Percentiles rank a stretch among this genome's conserved stretches.
Conservation (phyloP, 2,113 vertebrate genomes). For the Channa argus region DNA sequence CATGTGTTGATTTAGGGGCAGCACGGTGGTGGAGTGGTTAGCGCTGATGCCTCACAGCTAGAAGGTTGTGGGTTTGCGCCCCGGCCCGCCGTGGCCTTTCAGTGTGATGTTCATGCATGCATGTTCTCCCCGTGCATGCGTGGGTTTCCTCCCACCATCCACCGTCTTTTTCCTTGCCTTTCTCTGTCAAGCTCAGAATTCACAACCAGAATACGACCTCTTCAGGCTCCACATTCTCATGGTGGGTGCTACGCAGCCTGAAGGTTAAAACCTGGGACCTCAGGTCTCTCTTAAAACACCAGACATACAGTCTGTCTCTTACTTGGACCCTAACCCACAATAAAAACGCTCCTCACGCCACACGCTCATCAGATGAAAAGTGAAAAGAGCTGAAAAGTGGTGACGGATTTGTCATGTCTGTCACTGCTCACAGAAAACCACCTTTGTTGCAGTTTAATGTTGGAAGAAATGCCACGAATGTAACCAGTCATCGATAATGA, state of each 20-base stretch:
- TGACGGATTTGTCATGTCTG: conserved; percentile 47
- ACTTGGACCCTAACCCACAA: background rate
- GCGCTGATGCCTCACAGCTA: too few species aligned
- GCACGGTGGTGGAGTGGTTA: too few species aligned
- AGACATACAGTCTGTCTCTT: conserved; percentile 3
- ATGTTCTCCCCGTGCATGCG: too few species aligned
- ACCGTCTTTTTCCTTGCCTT: background rate
- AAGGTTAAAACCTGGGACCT: conserved; percentile 1
- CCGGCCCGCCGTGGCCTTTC: too few species aligned
- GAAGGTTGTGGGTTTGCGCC: too few species aligned
- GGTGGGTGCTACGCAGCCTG: background rate
- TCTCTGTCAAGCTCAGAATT: conserved; percentile 3
- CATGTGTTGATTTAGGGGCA: too few species aligned
- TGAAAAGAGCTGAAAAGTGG: conserved; percentile 33
- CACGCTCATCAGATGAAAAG: conserved; percentile 1
- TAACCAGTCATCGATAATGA: conserved; percentile 35
- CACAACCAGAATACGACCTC: background rate
- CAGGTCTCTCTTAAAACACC: too few species aligned
- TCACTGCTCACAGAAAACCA: conserved; percentile 19
- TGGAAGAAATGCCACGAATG: conserved; percentile 30
- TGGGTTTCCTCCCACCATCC: too few species aligned
- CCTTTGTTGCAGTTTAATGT: conserved; percentile 31
- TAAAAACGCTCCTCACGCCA: conserved; percentile 15
- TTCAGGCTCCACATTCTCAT: background rate
- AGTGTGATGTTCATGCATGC: too few species aligned